These are phyloP conservation scores for Thalassoma bifasciatum DNA, from an alignment of 2,113 vertebrate genomes.

Conservation along the genomic window DNA sequence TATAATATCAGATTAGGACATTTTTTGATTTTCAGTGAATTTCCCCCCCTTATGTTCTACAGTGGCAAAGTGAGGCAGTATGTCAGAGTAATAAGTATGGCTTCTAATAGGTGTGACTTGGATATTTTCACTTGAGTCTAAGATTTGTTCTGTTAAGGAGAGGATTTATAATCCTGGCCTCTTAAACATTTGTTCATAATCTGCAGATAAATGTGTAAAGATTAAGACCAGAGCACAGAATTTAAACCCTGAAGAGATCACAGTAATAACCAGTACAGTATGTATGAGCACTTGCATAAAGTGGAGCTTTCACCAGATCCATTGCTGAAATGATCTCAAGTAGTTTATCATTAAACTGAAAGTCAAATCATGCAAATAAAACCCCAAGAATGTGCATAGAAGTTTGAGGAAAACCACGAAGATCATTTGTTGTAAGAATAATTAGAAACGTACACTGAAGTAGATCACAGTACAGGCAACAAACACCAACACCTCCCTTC, in stretches of 20 bases:
- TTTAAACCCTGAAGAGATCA: conserved; percentile 64
- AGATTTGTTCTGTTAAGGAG: too few relatives aligned
- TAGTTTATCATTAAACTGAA: conserved; percentile 45
- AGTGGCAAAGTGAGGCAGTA: conserved; percentile 1
- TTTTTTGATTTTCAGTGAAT: conserved; percentile 3
- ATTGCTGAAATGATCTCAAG: conserved; percentile 44
- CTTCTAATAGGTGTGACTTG: conserved; percentile 39
- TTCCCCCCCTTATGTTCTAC: neutral
- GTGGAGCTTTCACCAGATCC: conserved; percentile 45
- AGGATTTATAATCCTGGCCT: conserved; percentile 3
- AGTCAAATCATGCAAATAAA: conserved; percentile 53
- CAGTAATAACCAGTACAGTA: conserved; percentile 71
- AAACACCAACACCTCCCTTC: conserved; percentile 29
- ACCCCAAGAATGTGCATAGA: conserved; percentile 62
- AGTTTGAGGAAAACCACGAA: conserved; percentile 44
- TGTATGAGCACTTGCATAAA: conserved; percentile 62
- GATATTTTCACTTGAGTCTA: conserved; percentile 13
- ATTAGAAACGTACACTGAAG: conserved; percentile 51
- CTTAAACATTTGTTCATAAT: neutral
- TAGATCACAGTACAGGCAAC: conserved; percentile 72
- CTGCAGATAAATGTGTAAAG: conserved; percentile 35
- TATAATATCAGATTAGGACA: conserved; percentile 6
- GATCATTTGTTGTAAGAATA: conserved; percentile 37
- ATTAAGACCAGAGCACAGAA: conserved; percentile 37
- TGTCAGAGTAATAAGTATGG: conserved; percentile 29